Evolutionary conservation across 2,113 vertebrate genomes (phyloP), one percentile per base, ranked within the genome.

Genomic region (Rafetus swinhoei): DNA sequence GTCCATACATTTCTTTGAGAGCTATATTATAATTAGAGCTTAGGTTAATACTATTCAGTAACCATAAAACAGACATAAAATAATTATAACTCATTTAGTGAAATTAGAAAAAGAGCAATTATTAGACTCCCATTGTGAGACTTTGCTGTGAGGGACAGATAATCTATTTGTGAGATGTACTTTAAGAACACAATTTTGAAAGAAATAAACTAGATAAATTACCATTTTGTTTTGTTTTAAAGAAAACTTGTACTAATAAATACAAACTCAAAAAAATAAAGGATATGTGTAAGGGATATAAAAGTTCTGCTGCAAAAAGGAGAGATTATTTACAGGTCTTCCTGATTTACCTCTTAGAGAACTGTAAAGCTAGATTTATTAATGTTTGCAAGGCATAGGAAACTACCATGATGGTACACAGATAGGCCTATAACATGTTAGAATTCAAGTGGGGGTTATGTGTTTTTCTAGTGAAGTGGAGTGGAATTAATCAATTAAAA

Each of bases 81-180:
- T 98, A 98, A 98, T 98, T 98, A 98, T 98, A 98, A 98, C 98
- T 98, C 98, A 98, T 98, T 98, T 98, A 98, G 97, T 96, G 97
- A 98, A 98, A 98, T 98, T 98, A 98, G 98, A 98, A 98, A 98
- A 98, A 96, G 96, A 98, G 97, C 98, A 98, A 98, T 98, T 98
- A 98, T 98, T 98, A 98, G 98, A 94, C 98, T 98, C 98, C 98
- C 97, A 98, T 98, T 97, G 98, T 98, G 98, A 98, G 97, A 96
- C 97, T 98, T 98, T 98, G 98, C 98, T 98, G 97, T 98, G 98
- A 98, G 98, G 98, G 98, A 98, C 98, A 97, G 97, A 98, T 97
- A 98, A 98, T 98, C 98, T 98, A 97, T 98, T 98, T 98, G 97
- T 97, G 97, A 98, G 97, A 98, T 95, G 97, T 98, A 98, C 97